Evolutionary conservation across 2,113 vertebrate genomes (phyloP), one percentile per base, ranked within the genome.

Genomic region (Xyrauchen texanus): DNA sequence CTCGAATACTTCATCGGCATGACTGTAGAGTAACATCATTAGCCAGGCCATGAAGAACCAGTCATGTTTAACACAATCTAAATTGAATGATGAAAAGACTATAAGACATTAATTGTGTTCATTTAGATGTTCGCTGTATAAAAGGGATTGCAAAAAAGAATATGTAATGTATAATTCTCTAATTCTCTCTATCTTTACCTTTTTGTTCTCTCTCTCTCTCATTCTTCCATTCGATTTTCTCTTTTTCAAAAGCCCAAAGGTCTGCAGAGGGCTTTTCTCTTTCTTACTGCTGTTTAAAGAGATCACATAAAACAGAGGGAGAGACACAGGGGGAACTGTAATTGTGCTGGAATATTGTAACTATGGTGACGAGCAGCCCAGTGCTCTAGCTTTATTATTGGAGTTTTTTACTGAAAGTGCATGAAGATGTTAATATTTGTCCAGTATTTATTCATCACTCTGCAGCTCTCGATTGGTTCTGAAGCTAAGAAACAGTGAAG

Each of bases 301-400:
- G 79, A 81, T 84, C 82, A 84, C 77, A 84, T 84, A 84, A 84
- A 84, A 81, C 72, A 77, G 77, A 78, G 79, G 69, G 81, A 72
- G 68, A 67, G 69, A 78, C 79, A 81, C 79, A 84, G 58, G 13
- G 15, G 51, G 77, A 72, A 81, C 79, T 75, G 79, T 78, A 81
- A 84, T 84, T 84, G 77, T 81, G 63, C 79, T 76, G 74, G 82
- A 84, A 81, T 84, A 84, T 78, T 84, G 76, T 84, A 84, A 75
- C 82, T 84, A 78, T 84, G 82, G 82, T 81, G 82, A 84, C 65
- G 76, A 81, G 79, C 79, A 84, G 51, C 53, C 79, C 46, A 62
- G 42, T 67, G 0, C 58, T 68, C 79, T 68, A 47, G 82, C 58
- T 81, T 84, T 84, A 78, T 84, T 78, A 84, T 71, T 71, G 69